These are phyloP conservation scores for Helleia helle DNA, from an alignment of 2,888 invertebrate species.

Conservation along the genomic window DNA sequence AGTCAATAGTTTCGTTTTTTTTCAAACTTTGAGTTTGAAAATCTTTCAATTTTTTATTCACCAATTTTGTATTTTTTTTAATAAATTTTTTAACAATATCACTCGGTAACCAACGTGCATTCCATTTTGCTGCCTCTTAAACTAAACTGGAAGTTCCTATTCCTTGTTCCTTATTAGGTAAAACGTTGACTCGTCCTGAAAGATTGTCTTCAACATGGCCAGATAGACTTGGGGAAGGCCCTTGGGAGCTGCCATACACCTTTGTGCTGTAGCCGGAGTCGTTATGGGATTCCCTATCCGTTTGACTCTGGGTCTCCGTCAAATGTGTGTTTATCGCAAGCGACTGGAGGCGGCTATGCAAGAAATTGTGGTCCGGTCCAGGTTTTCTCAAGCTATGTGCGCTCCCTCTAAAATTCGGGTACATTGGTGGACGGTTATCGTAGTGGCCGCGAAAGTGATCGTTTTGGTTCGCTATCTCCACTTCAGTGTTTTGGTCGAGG, in stretches of 20 bases:
- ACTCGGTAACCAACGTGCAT: neutral
- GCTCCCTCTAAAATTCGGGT: conserved; percentile 33
- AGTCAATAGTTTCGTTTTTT: no score
- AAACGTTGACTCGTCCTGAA: conserved; percentile 48
- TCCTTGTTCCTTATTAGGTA: conserved; percentile 48
- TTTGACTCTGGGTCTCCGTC: conserved; percentile 62
- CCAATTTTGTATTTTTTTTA: no score
- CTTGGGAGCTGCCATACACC: conserved; percentile 84
- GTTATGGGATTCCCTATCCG: conserved; percentile 81
- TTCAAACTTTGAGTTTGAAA: no score
- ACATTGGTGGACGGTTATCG: conserved; percentile 49
- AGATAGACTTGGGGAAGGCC: conserved; percentile 83
- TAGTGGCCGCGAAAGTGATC: conserved; percentile 56
- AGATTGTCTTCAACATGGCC: conserved; percentile 66
- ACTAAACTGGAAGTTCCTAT: conserved; percentile 80
- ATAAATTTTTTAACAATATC: no score
- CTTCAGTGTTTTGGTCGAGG: conserved; percentile 59
- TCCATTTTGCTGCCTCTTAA: conserved; percentile 31
- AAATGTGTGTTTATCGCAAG: conserved; percentile 65
- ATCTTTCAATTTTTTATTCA: no score
- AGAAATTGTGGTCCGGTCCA: conserved; percentile 50
- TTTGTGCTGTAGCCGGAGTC: conserved; percentile 91
- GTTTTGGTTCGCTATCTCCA: conserved; percentile 62
- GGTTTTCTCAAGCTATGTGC: conserved; percentile 43
- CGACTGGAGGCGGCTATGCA: conserved; percentile 61